Evolutionary conservation across 2,888 invertebrate species (phyloP).

Genomic region (Cryptus viduatorius): DNA sequence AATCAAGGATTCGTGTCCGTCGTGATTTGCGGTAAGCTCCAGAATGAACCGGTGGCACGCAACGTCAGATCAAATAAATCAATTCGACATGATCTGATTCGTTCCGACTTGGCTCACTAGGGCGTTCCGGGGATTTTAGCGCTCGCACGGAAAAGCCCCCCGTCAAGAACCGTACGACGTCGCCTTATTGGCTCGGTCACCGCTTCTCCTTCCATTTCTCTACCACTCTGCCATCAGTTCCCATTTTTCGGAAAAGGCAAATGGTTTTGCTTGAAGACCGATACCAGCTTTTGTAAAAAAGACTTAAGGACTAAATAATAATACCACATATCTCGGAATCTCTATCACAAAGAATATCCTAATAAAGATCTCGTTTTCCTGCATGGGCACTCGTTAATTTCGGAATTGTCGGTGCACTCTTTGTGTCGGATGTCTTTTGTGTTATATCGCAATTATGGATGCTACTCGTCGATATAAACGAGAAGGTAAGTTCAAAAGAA

Average conservation of each 20-base stretch:
- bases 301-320: no score
- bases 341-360: not conserved
- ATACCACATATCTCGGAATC: not conserved
- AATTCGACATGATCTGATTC: constrained; percentile 68
- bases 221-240: constrained; percentile 43
- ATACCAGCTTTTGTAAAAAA: not conserved
- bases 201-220: constrained; percentile 17
- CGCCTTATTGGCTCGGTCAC: constrained; percentile 53
- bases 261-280: not conserved
- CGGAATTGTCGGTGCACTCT: not conserved
- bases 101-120: constrained; percentile 56
- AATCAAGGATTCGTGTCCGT: constrained; percentile 30
- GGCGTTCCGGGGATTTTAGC: constrained; percentile 54
- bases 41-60: constrained; percentile 60
- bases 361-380: not conserved
- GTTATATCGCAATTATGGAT: constrained; percentile 33
- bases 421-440: not conserved
- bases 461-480: not conserved
- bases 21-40: constrained; percentile 59
- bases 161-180: constrained; percentile 61
- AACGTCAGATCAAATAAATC: constrained; percentile 63
- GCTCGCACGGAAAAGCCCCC: constrained; percentile 56
- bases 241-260: constrained; percentile 7
- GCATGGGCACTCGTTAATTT: constrained; percentile 8
- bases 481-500: constrained; percentile 27